Base-by-base conservation (phyloP, 2,797 vertebrate genomes). In the Carapus acus region DNA sequence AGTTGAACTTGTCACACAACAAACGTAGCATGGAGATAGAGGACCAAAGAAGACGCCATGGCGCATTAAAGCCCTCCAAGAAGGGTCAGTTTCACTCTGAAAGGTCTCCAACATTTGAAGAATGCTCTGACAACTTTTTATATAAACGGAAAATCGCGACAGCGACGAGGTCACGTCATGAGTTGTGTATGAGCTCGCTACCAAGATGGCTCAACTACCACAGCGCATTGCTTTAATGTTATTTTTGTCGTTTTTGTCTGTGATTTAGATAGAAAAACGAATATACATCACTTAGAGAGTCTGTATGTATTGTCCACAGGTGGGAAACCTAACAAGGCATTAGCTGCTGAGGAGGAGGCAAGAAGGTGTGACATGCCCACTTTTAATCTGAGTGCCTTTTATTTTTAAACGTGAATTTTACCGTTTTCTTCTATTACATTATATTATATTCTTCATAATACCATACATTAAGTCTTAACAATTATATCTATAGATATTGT, bases 11-110 rank as follows among this genome's bases (percentile, higher is more conserved):
- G 0, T 19, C 7, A 27, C 45, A 31, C 49, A 60, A 64, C 36
- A 66, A 45, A 23, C 57, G 3, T 52, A 82, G 49, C 74, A 90
- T 88, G 89, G 86, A 84, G 49, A 18, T 15, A 0, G 55, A 29
- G 0, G 48, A 44, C 11, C 54, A 41, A 3, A 37, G 20, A 13
- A 16, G 23, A 8, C 67, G 34, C 1, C 4, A 1, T 29, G 36
- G 22, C 4, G 11, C 67, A 4, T 29, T 53, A 2, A 87, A 77
- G 79, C 19, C 58, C 1, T 33, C 73, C 1, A 83, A 69, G 67
- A 88, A 73, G 55, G 82, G 87, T 86, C 4, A 0, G 48, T 56
- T 58, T 44, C 5, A 0, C 4, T 3, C 2, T 12, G 0, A 41
- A 1, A 8, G 8, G 13, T 14, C 17, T 13, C 1, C 39, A 8